Evolutionary conservation across 2,797 vertebrate species (phyloP), one percentile per base, ranked within the genome.

Genomic region (Enteromius paludinosus): DNA sequence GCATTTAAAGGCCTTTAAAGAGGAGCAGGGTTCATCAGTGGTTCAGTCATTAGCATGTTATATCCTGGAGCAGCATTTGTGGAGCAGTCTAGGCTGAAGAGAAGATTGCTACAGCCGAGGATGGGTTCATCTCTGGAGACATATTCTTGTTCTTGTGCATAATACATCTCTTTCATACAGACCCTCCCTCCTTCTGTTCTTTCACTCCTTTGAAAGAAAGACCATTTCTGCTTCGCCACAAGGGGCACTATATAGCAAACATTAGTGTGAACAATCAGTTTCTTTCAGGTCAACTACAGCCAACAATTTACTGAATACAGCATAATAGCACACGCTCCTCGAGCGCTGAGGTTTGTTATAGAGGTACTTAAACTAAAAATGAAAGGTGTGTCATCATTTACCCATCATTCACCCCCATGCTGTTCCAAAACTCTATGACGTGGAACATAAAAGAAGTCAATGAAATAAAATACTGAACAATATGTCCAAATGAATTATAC

Each of bases 1-100:
- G 90, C 91, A 93, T 92, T 93, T 87, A 89, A 86, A 83, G 90
- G 89, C 91, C 92, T 92, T 93, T 87, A 89, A 84, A 83, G 59
- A 78, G 72, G 83, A 14, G 81, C 83, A 68, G 65, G 82, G 85
- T 88, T 92, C 86, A 79, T 91, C 88, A n/a, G 68, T 25, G 45
- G 62, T 86, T 86, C 88, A 90, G 86, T 88, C 90, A 92, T 93
- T 88, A 91, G 89, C 88, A 88, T 80, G 83, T 83, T 87, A 43
- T 88, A 87, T 62, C 56, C 73, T 76, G 71, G 23, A 68, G 69
- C 74, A 38, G 43, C 47, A 85, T 12, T 49, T 23, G 25, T 25
- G 45, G 47, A 64, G 14, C 30, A 30, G 30, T 30, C 17, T 35
- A 73, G 5, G 69, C n/a, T 28, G 15, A 12, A 54, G 54, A 83